phyloP scores from a whole-genome alignment of 1,140 invertebrate genomes.

The Parasteatoda tepidariorum region DNA sequence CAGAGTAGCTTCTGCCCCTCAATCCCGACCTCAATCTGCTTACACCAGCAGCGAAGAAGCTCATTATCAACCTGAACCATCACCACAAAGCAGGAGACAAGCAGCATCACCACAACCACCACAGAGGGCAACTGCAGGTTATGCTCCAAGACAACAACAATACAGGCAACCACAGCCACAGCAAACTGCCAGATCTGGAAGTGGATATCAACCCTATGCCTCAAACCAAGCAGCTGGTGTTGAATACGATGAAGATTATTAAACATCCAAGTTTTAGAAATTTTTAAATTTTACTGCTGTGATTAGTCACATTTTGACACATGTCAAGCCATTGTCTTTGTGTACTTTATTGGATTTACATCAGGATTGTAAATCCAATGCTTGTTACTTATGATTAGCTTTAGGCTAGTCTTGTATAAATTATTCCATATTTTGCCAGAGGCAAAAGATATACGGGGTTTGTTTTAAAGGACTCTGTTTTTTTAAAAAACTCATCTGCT shows the following conservation, averaged over 20 bases:
- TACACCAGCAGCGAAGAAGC: slow-evolving; percentile 2
- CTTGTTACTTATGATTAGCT: no score
- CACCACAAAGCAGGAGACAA: background rate
- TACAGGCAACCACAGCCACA: background rate
- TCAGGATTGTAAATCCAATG: no score
- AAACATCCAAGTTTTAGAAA: background rate
- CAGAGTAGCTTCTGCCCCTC: background rate
- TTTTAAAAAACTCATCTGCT: no score
- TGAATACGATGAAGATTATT: slow-evolving; percentile 60
- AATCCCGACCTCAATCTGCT: background rate
- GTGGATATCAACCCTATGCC: slow-evolving; percentile 33
- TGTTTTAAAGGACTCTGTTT: no score
- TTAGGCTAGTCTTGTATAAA: no score
- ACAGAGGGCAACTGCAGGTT: background rate
- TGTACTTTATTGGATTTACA: no score
- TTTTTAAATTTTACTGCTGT: background rate
- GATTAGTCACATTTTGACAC: background rate
- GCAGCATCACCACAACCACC: slow-evolving; percentile 16
- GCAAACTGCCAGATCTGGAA: background rate
- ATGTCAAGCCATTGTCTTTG: background rate
- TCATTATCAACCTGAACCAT: background rate
- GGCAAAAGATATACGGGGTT: no score
- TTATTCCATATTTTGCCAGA: no score
- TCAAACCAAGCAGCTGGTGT: slow-evolving; percentile 53
- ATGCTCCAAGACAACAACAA: slow-evolving; percentile 11